phyloP scores from a whole-genome alignment of 2,888 invertebrate species.

The Platycnemis pennipes region DNA sequence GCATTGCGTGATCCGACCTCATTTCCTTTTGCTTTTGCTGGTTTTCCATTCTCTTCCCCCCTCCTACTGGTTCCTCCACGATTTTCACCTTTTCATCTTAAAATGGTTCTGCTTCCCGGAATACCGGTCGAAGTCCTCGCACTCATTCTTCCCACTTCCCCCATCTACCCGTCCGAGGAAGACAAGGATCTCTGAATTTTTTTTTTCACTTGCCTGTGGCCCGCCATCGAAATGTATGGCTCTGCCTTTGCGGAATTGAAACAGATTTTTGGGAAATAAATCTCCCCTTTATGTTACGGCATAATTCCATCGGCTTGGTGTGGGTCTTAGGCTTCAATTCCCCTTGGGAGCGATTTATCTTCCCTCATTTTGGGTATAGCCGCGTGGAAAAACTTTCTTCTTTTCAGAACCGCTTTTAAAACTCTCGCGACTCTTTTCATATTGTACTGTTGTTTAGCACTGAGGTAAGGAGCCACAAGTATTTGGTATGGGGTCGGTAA shows the following conservation, averaged over 20 bases:
- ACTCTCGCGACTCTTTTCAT: not conserved
- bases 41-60: not conserved
- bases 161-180: not conserved
- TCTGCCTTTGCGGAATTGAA: not conserved
- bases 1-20: conserved; percentile 1
- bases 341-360: not conserved
- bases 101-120: conserved; percentile 14
- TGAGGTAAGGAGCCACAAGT: not conserved
- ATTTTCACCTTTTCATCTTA: not conserved
- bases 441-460: not conserved
- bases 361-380: not conserved
- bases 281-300: not conserved
- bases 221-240: not conserved
- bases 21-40: not conserved
- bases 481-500: not conserved
- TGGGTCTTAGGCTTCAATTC: not conserved
- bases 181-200: not conserved
- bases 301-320: not conserved
- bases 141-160: not conserved
- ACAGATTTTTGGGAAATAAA: conserved; percentile 18
- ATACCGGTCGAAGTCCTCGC: not conserved
- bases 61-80: not conserved
- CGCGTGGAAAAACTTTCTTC: not conserved
- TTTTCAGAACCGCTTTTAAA: not conserved
- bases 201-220: not conserved